Conservation (phyloP, 2,113 vertebrate species). For the Diphyllodes magnificus region DNA sequence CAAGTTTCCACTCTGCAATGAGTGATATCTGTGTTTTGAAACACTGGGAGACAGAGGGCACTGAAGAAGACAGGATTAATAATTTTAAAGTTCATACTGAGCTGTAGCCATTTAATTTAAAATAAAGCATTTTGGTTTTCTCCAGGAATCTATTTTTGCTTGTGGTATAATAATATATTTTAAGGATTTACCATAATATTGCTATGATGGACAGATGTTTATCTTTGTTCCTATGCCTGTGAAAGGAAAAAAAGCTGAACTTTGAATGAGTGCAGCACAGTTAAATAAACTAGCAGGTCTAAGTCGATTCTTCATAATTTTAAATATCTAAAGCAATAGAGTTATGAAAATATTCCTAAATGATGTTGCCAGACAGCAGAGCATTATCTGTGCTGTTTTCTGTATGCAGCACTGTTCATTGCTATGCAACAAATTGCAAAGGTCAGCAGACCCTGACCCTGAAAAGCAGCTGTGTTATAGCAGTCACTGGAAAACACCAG, state of each 20-base stretch:
- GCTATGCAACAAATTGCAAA: slow-evolving; percentile 4
- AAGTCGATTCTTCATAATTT: neutral
- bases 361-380: slow-evolving; percentile 4
- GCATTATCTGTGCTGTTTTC: neutral
- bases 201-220: neutral
- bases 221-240: neutral
- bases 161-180: neutral
- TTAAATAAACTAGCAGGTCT: neutral
- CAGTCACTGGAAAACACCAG: neutral
- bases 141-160: neutral
- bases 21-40: slow-evolving; percentile 13
- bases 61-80: neutral
- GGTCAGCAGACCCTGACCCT: neutral
- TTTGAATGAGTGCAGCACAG: neutral
- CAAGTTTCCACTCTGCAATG: slow-evolving; percentile 33
- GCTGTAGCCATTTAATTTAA: neutral
- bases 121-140: neutral
- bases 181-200: neutral
- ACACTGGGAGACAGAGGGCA: neutral
- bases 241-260: neutral
- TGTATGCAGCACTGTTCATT: neutral
- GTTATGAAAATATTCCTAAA: slow-evolving; percentile 32
- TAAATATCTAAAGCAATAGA: slow-evolving; percentile 18
- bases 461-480: neutral
- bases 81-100: neutral